Evolutionary conservation across 2,113 vertebrate genomes (phyloP).

Genomic region (Petroica traversi): DNA sequence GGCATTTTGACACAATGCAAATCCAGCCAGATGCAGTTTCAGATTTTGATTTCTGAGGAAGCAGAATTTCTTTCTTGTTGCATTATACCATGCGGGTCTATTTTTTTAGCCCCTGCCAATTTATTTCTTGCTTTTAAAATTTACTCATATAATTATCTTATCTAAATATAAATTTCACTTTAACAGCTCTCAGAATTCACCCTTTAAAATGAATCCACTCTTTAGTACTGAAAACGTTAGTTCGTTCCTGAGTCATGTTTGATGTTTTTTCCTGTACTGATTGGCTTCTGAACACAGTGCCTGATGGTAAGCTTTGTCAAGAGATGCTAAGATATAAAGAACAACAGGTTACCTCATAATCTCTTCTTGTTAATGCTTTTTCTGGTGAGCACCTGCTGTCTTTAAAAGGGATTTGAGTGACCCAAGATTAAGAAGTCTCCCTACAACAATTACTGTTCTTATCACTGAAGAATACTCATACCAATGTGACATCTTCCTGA

Average conservation of each 20-base stretch:
- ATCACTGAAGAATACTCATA: conserved; percentile 66
- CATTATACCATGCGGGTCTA: background rate
- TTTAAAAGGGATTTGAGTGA: conserved; percentile 67
- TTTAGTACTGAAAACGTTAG: background rate
- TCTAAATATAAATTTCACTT: background rate
- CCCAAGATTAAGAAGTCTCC: conserved; percentile 53
- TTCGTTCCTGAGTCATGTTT: background rate
- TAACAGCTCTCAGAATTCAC: background rate
- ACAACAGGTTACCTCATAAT: conserved; percentile 60
- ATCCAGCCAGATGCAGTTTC: background rate
- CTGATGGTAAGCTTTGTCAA: background rate
- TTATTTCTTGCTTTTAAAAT: background rate
- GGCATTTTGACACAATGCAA: background rate
- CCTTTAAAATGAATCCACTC: background rate
- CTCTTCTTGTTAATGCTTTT: conserved; percentile 31
- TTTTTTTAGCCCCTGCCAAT: background rate
- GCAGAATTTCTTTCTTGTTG: background rate
- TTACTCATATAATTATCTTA: background rate
- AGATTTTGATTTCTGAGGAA: background rate
- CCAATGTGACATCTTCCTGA: conserved; percentile 63
- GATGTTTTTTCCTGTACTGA: background rate
- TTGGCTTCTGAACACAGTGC: background rate
- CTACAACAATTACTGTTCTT: conserved; percentile 66
- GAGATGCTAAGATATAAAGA: conserved; percentile 17
- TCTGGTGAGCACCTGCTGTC: conserved; percentile 58